Conservation (phyloP, 2,888 invertebrate genomes). For the Apotomis capreana region DNA sequence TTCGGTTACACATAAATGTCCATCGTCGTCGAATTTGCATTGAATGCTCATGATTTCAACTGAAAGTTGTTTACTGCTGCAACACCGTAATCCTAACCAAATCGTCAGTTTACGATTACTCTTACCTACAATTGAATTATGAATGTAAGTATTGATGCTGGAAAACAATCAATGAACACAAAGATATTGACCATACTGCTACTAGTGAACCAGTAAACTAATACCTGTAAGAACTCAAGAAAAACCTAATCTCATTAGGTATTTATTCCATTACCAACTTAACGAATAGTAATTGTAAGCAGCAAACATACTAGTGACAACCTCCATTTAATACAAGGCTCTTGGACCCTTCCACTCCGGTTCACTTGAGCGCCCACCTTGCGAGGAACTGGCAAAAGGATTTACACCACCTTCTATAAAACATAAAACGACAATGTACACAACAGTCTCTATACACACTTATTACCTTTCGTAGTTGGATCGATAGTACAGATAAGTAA, state of each 20-base stretch:
- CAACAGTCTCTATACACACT: slow-evolving; percentile 5
- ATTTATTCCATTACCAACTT: slow-evolving; percentile 21
- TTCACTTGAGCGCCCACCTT: slow-evolving; percentile 60
- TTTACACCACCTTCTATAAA: slow-evolving; percentile 12
- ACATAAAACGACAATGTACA: slow-evolving; percentile 7
- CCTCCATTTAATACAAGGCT: slow-evolving; percentile 61
- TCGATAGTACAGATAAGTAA: slow-evolving; percentile 58
- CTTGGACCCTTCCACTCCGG: slow-evolving; percentile 64
- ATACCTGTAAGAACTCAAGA: background rate
- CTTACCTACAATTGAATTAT: too few species aligned
- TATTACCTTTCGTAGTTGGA: slow-evolving; percentile 46
- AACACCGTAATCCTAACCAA: too few species aligned
- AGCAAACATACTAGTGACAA: slow-evolving; percentile 43
- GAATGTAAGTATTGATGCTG: too few species aligned
- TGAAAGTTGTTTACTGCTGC: too few species aligned
- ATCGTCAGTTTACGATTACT: too few species aligned
- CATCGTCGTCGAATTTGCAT: too few species aligned
- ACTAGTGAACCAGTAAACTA: slow-evolving; percentile 7
- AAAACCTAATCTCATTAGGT: slow-evolving; percentile 25
- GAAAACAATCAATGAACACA: too few species aligned
- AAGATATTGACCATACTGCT: too few species aligned
- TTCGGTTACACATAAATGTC: too few species aligned
- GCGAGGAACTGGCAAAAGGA: slow-evolving; percentile 45
- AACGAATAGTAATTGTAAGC: slow-evolving; percentile 33
- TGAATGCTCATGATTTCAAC: too few species aligned